Conservation (phyloP, 2,888 invertebrate species). For the Coelinius sp. region DNA sequence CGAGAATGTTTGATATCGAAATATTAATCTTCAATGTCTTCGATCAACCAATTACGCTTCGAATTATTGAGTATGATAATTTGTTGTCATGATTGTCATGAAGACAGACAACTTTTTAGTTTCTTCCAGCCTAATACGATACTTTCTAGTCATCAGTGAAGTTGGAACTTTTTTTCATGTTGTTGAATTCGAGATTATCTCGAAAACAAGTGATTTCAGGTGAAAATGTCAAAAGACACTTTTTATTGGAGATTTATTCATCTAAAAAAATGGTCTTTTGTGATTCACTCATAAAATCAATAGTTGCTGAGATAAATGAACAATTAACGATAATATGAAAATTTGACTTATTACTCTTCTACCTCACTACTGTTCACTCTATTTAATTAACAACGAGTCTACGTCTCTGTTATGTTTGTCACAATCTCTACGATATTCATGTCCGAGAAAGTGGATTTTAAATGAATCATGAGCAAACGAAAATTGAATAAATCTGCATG, state of each 20-base stretch:
- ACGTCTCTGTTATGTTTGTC: neutral
- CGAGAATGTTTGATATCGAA: neutral
- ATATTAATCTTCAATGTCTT: slow-evolving; percentile 16
- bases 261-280: too few relatives aligned
- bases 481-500: slow-evolving; percentile 24
- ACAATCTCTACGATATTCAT: slow-evolving; percentile 22
- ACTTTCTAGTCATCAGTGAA: slow-evolving; percentile 36
- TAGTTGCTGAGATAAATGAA: neutral
- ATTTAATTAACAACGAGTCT: neutral
- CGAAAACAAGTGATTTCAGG: neutral
- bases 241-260: too few relatives aligned
- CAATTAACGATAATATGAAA: neutral
- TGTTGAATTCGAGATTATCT: neutral
- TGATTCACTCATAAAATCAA: neutral
- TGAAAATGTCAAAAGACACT: neutral
- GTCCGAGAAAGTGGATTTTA: slow-evolving; percentile 30
- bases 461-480: slow-evolving; percentile 32
- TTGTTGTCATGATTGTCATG: neutral
- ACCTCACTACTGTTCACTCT: neutral
- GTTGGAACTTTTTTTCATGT: slow-evolving; percentile 14
- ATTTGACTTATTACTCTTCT: too few relatives aligned
- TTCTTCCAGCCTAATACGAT: neutral
- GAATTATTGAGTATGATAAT: slow-evolving; percentile 13
- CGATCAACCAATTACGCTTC: slow-evolving; percentile 9
- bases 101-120: neutral